Conservation (phyloP, 2,113 vertebrate genomes). For the Burhinus bistriatus region DNA sequence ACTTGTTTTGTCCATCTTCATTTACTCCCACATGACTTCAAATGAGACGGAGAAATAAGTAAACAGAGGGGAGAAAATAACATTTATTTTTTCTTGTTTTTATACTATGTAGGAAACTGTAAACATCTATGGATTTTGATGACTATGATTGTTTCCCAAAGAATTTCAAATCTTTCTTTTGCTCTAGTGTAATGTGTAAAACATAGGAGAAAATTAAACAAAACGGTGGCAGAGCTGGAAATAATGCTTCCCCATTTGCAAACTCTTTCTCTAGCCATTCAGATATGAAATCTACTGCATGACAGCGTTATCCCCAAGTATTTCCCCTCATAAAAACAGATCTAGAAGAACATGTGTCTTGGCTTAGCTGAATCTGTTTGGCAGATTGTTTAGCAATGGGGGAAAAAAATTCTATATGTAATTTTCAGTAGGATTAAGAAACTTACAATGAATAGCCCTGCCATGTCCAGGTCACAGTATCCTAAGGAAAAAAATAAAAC, state of each 20-base stretch:
- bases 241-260: not conserved
- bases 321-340: not conserved
- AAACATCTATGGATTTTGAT: not conserved
- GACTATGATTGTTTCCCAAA: not conserved
- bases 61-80: not conserved
- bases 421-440: not conserved
- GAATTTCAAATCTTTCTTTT: not conserved
- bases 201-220: not conserved
- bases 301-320: not conserved
- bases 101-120: not conserved
- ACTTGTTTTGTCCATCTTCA: not conserved
- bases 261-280: not conserved
- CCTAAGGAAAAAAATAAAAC: conserved; percentile 71
- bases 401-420: not conserved
- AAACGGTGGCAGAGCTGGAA: not conserved
- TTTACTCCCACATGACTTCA: not conserved
- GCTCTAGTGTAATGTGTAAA: not conserved
- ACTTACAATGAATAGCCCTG: conserved; percentile 92
- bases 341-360: not conserved
- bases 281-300: not conserved
- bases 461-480: conserved; percentile 98
- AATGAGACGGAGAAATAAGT: not conserved
- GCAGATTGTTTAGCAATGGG: not conserved
- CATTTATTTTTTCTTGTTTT: not conserved
- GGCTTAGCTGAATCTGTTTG: not conserved